These are phyloP conservation scores for Sicus ferrugineus DNA, from an alignment of 2,888 invertebrate species.

Conservation along the genomic window DNA sequence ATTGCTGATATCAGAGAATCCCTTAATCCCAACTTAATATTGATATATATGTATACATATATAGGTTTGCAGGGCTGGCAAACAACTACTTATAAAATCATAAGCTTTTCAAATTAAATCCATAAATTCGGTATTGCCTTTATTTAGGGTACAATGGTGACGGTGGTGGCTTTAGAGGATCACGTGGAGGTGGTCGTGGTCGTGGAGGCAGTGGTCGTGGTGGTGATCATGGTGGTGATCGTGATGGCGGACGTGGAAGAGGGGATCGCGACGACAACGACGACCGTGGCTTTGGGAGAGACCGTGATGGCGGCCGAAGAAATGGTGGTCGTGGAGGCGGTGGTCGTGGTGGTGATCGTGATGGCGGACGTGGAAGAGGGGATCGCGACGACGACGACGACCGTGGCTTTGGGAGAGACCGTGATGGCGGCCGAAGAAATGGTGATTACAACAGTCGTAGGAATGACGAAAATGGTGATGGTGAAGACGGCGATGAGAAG, in stretches of 20 bases:
- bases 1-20: too few relatives aligned
- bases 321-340: conserved; percentile 37
- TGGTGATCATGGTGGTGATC: conserved; percentile 29
- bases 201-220: conserved; percentile 32
- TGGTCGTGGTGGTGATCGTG: conserved; percentile 22
- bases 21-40: too few relatives aligned
- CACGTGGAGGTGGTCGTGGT: conserved; percentile 34
- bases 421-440: conserved; percentile 40
- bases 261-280: conserved; percentile 32
- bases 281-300: conserved; percentile 34
- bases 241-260: conserved; percentile 30
- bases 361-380: conserved; percentile 31
- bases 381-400: conserved; percentile 35
- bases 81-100: too few relatives aligned
- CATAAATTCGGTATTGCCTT: too few relatives aligned
- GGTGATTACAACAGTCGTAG: conserved; percentile 42
- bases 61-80: too few relatives aligned
- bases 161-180: conserved; percentile 38
- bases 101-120: background rate
- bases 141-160: conserved; percentile 39
- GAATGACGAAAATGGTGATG: conserved; percentile 40
- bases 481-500: conserved; percentile 43
- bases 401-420: conserved; percentile 32
- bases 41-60: too few relatives aligned
- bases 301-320: conserved; percentile 31